These are phyloP conservation scores for Sesamia nonagrioides DNA, from an alignment of 1,140 invertebrate species.

Conservation along the genomic window DNA sequence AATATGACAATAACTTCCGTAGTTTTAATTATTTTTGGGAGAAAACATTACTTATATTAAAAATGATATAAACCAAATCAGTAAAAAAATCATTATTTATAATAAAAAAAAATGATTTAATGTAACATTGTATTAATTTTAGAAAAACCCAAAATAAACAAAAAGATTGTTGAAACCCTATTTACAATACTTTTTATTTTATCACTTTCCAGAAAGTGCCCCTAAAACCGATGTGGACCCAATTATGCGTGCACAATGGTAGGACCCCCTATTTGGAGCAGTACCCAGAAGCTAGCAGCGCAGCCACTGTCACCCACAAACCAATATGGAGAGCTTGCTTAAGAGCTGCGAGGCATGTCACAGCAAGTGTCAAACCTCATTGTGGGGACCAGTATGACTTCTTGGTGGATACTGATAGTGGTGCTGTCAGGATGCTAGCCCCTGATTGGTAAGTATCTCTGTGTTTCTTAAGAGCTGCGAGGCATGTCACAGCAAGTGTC, in stretches of 20 bases:
- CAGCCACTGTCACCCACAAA: constrained; percentile 63
- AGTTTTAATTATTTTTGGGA: too few species aligned
- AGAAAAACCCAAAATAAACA: too few species aligned
- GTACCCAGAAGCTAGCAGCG: constrained; percentile 68
- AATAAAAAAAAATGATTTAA: too few species aligned
- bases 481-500: constrained; percentile 79
- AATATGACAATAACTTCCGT: too few species aligned
- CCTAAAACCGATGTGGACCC: constrained; percentile 79
- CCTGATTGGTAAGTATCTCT: constrained; percentile 63
- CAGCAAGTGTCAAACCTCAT: constrained; percentile 73
- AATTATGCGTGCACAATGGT: constrained; percentile 81
- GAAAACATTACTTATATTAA: too few species aligned
- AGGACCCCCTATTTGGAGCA: constrained; percentile 78
- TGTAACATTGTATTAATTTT: too few species aligned
- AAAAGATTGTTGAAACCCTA: not conserved
- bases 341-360: constrained; percentile 69
- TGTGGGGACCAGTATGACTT: constrained; percentile 75
- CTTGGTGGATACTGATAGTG: constrained; percentile 73
- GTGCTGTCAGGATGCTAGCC: constrained; percentile 78
- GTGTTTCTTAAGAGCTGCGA: constrained; percentile 55
- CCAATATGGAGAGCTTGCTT: constrained; percentile 76
- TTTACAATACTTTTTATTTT: not conserved
- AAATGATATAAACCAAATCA: too few species aligned
- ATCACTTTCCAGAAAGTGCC: constrained; percentile 69
- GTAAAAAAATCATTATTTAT: too few species aligned